A percentile compares a stretch with the other conserved stretches of the same genome.
Evolutionary conservation across 2,888 invertebrate species (phyloP).

Genomic region (Lasius platythorax): DNA sequence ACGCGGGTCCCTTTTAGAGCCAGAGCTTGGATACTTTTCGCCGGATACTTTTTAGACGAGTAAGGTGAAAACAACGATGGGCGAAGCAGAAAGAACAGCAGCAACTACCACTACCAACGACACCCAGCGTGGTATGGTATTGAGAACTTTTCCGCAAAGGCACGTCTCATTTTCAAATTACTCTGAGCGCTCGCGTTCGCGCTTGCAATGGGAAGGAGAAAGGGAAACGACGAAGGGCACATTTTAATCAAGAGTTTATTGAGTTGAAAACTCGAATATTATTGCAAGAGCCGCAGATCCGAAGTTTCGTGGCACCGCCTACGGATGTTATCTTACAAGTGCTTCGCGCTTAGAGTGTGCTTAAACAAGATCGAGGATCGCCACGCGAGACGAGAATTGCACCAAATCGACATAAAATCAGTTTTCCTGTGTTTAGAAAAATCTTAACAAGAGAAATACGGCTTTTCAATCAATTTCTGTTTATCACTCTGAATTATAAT

Average conservation of each 20-base stretch:
- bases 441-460: not conserved
- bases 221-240: conserved; percentile 60
- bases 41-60: conserved; percentile 51
- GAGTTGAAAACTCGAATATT: conserved; percentile 81
- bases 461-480: not conserved
- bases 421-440: not conserved
- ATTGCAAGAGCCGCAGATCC: conserved; percentile 66
- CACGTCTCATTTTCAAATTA: conserved; percentile 80
- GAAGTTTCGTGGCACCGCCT: conserved; percentile 66
- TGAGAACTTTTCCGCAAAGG: conserved; percentile 77
- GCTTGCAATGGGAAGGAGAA: not conserved
- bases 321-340: conserved; percentile 59
- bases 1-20: not conserved
- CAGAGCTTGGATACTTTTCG: conserved; percentile 30
- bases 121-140: conserved; percentile 66
- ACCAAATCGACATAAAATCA: not conserved
- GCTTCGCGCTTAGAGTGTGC: conserved; percentile 28
- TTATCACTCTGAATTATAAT: not conserved
- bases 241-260: conserved; percentile 82
- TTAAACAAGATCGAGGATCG: conserved; percentile 18
- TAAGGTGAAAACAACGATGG: conserved; percentile 42
- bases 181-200: conserved; percentile 59
- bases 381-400: not conserved
- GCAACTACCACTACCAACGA: conserved; percentile 39
- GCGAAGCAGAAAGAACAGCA: conserved; percentile 23